Base-by-base conservation (phyloP, 92 coral and sea anemone genomes). In the Zoanthus sansibaricus region DNA sequence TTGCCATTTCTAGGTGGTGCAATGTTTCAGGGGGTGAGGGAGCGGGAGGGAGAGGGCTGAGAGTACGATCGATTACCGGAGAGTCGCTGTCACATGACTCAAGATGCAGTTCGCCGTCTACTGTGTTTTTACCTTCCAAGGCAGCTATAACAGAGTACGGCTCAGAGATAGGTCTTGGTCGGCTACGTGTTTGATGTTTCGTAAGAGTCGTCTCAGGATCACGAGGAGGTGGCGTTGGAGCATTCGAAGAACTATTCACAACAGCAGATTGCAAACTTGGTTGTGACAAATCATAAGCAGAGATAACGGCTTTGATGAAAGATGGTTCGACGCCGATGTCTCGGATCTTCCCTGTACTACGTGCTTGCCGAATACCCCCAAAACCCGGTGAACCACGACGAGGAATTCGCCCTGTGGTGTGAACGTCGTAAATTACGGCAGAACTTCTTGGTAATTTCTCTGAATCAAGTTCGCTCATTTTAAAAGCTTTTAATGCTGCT, bases 1-100 rank as follows among this genome's bases (percentile, higher is more conserved):
- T 84, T 15, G 98, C 98, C 66, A 95, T 82, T 9, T 91, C 93
- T 37, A 93, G 72, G 15, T 94, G 94, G 33, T 47, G 66, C 72
- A 92, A 47, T 61, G 91, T 48, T 70, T 86, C 90, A 1, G 93
- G 88, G 21, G 98, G 98, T 15, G 91, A 42, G 58, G 96, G 98
- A 11, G 96, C 89, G 47, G 92, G 96, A 76, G 98, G 98, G 0
- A 91, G 93, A 21, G 98, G 98, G 54, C 95, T 89, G 7, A 90
- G 92, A 21, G 87, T 88, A 25, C 77, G 71, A 59, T 75, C 89
- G 14, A 21, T 76, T 42, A 42, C 55, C 58, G 74, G 82, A 67
- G 93, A 82, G 59, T 45, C 82, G 78, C 88, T 37, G 33, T 77
- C 82, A 32, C 74, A 76, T 3, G 82, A 82, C 5, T 55, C 20